phyloP scores from a whole-genome alignment of 2,797 vertebrate genomes.

The Rallus crepitans region DNA sequence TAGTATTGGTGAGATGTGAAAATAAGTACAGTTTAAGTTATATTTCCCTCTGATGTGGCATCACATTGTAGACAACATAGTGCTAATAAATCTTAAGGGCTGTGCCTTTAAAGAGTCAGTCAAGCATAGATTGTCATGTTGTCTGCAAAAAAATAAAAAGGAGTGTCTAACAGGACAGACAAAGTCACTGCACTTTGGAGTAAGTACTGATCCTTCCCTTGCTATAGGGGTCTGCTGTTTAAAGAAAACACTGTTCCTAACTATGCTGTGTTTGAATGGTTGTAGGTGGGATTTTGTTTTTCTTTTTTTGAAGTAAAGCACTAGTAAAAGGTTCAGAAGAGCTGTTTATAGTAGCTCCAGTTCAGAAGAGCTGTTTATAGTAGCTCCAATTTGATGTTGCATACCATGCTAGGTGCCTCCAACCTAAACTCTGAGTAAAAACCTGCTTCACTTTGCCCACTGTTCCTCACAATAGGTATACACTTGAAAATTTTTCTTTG shows the following conservation, averaged over 20 bases:
- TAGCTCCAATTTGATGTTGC: neutral
- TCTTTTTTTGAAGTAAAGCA: neutral
- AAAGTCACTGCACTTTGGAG: neutral
- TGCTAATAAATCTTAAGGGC: constrained; percentile 4
- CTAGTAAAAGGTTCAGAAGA: neutral
- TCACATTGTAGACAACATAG: neutral
- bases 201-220: neutral
- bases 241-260: neutral
- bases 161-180: neutral
- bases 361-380: neutral
- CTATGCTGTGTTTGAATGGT: neutral
- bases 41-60: neutral
- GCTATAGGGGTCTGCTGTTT: neutral
- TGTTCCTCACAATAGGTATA: neutral
- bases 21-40: neutral
- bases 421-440: neutral
- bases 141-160: neutral
- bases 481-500: neutral
- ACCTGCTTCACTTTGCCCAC: neutral
- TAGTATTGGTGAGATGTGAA: neutral
- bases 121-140: neutral
- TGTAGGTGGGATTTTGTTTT: neutral
- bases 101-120: neutral
- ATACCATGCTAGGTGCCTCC: neutral
- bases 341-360: neutral